Evolutionary conservation across 1,140 invertebrate species (phyloP).

Genomic region (Drosophila simulans): DNA sequence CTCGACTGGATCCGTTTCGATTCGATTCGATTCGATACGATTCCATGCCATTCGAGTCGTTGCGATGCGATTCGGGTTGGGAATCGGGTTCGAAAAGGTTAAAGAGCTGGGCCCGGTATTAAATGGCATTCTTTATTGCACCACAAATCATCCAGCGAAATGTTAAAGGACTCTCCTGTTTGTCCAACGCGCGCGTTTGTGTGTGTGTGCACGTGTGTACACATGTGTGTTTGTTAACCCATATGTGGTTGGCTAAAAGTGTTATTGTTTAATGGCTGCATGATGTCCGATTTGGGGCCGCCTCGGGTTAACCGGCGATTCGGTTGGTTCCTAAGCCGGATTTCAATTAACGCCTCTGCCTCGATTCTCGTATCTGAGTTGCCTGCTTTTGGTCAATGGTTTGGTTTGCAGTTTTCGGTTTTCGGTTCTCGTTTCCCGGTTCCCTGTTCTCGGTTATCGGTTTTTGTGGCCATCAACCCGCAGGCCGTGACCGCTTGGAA

Average conservation of each 20-base stretch:
- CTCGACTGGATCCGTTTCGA: conserved; percentile 8
- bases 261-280: conserved; percentile 70
- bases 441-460: conserved; percentile 5
- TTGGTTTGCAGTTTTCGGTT: conserved; percentile 8
- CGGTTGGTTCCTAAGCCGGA: conserved; percentile 50
- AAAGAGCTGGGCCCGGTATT: conserved; percentile 50
- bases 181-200: not conserved
- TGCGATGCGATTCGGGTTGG: conserved; percentile 8
- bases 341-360: conserved; percentile 73
- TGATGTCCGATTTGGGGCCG: conserved; percentile 56
- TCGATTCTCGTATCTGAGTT: conserved; percentile 6
- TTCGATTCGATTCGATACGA: not conserved
- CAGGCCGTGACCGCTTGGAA: conserved; percentile 45
- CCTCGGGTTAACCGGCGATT: conserved; percentile 37
- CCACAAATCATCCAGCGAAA: conserved; percentile 68
- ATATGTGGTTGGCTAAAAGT: conserved; percentile 41
- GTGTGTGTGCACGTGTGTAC: conserved; percentile 18
- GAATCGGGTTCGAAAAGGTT: conserved; percentile 44
- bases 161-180: conserved; percentile 42
- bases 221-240: conserved; percentile 12
- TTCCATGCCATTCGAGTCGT: not conserved
- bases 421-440: conserved; percentile 7
- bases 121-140: conserved; percentile 75
- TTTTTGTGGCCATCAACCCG: conserved; percentile 28
- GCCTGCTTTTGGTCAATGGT: not conserved